Evolutionary conservation across 2,888 invertebrate species (phyloP).

Genomic region (Rhodophaea formosa): DNA sequence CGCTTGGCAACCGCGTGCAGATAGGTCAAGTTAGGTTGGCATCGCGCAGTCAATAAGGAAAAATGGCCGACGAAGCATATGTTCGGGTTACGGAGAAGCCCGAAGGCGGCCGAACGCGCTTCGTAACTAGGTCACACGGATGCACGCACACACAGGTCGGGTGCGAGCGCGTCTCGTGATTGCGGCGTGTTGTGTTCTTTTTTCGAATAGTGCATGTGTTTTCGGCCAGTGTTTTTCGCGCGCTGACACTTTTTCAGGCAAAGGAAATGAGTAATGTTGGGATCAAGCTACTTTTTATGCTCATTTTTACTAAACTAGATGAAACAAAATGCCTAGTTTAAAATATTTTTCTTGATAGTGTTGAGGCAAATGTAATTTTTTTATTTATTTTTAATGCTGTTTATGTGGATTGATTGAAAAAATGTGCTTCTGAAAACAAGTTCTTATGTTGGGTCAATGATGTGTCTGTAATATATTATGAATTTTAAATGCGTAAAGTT

Average conservation of each 20-base stretch:
- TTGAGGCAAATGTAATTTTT: too few species aligned
- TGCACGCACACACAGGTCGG: constrained; percentile 57
- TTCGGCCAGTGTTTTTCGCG: constrained; percentile 34
- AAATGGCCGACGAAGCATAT: constrained; percentile 66
- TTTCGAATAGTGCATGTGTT: constrained; percentile 58
- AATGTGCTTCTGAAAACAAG: too few species aligned
- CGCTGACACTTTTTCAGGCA: constrained; percentile 25
- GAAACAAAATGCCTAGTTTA: too few species aligned
- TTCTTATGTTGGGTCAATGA: too few species aligned
- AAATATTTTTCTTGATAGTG: too few species aligned
- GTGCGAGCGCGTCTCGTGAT: constrained; percentile 53
- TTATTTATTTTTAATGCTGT: too few species aligned
- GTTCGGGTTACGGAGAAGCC: constrained; percentile 62
- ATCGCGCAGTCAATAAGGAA: constrained; percentile 44
- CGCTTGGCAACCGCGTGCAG: constrained; percentile 18
- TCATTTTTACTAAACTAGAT: too few species aligned
- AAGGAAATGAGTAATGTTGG: not conserved
- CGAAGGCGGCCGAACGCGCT: constrained; percentile 66
- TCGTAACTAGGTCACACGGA: constrained; percentile 78
- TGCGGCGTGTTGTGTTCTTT: constrained; percentile 48
- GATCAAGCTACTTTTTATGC: too few species aligned
- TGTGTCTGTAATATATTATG: too few species aligned
- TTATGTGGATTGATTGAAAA: too few species aligned
- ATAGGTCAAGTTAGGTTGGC: constrained; percentile 54
- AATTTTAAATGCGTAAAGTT: too few species aligned